Evolutionary conservation across 2,797 vertebrate genomes (phyloP).

Genomic region (Steatocranus sp.): DNA sequence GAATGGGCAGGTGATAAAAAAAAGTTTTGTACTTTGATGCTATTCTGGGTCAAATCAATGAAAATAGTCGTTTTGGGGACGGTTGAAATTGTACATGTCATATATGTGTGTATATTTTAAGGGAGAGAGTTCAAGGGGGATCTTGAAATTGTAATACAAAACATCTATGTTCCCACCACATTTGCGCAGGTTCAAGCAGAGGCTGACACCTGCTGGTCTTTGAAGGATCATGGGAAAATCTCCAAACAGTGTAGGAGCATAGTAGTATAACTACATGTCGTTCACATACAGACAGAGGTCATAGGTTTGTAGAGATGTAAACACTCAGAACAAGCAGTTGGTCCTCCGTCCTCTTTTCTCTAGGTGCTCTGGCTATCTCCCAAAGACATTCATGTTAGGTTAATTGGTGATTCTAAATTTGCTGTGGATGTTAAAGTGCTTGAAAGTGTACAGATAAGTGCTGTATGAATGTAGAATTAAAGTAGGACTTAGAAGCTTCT

Average conservation of each 20-base stretch:
- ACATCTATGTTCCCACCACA: neutral
- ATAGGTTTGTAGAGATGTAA: neutral
- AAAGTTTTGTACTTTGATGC: neutral
- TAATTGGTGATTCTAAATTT: neutral
- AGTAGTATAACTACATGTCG: neutral
- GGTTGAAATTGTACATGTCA: neutral
- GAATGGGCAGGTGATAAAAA: neutral
- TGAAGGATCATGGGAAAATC: neutral
- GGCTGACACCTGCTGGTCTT: neutral
- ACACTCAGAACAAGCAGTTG: rapidly evolving
- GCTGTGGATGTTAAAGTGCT: neutral
- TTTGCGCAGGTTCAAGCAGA: neutral
- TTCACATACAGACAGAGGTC: neutral
- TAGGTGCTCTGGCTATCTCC: rapidly evolving
- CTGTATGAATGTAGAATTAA: neutral
- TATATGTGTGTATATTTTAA: neutral
- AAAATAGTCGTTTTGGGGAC: neutral
- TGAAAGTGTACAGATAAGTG: neutral
- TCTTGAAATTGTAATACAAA: neutral
- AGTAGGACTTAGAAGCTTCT: neutral
- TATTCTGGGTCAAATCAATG: neutral
- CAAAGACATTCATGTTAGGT: neutral
- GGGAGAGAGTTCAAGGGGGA: neutral
- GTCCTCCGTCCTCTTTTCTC: neutral
- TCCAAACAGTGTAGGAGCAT: neutral